These are phyloP conservation scores for Mesitornis unicolor DNA, from an alignment of 2,113 vertebrate species.

Conservation along the genomic window DNA sequence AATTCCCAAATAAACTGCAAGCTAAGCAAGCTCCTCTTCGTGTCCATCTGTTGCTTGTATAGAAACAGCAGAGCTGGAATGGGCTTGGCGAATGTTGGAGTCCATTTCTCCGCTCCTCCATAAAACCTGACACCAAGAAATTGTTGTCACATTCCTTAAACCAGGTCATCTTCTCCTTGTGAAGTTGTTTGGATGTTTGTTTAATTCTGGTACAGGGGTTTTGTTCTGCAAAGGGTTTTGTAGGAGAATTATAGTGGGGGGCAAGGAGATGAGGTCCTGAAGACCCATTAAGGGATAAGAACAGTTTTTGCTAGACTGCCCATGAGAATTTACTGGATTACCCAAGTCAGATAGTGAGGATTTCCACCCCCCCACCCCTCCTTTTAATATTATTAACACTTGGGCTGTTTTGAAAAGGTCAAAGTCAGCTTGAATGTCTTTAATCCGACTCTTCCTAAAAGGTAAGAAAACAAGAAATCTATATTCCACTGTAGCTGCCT, in stretches of 20 bases:
- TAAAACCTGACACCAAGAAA: background rate
- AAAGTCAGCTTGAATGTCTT: background rate
- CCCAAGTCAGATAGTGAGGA: background rate
- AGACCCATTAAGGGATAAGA: background rate
- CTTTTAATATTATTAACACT: slow-evolving; percentile 10
- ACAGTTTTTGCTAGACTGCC: background rate
- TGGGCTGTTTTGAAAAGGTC: background rate
- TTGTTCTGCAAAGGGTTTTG: background rate
- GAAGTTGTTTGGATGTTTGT: background rate
- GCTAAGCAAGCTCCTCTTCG: background rate
- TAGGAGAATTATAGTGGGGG: background rate
- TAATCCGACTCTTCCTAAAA: background rate
- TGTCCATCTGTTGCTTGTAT: background rate
- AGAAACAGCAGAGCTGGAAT: background rate
- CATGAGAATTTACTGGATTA: background rate
- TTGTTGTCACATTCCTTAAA: background rate
- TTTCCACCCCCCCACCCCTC: too few relatives aligned
- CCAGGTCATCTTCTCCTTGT: background rate
- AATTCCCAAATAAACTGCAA: background rate
- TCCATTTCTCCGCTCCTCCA: background rate
- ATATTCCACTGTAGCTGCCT: background rate
- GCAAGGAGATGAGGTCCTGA: background rate
- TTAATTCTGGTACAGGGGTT: background rate
- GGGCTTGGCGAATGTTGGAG: background rate
- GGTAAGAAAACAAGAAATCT: background rate